Evolutionary conservation across 2,888 invertebrate genomes (phyloP).

Genomic region (Diarsia rubi): DNA sequence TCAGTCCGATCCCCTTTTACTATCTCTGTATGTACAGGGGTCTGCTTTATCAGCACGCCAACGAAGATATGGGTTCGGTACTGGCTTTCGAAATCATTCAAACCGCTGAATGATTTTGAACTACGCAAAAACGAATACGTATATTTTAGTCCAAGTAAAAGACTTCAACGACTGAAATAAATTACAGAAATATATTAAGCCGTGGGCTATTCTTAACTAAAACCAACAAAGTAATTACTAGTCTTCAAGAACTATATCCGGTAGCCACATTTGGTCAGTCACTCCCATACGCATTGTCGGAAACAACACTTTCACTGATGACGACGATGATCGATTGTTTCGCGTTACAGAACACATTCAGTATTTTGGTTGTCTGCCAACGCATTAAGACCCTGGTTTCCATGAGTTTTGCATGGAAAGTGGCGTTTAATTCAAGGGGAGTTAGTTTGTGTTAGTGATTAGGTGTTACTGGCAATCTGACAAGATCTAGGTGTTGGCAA

Average conservation of each 20-base stretch:
- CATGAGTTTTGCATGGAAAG: conserved; percentile 23
- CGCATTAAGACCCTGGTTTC: conserved; percentile 22
- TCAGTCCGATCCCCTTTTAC: too few relatives aligned
- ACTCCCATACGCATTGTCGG: conserved; percentile 24
- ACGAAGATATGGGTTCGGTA: not conserved
- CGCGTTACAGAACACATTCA: conserved; percentile 47
- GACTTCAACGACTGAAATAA: conserved; percentile 1
- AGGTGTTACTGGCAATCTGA: conserved; percentile 46
- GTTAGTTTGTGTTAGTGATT: not conserved
- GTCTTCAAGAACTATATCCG: conserved; percentile 28
- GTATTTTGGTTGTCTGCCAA: conserved; percentile 46
- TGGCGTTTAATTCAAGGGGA: conserved; percentile 20
- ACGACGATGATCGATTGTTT: conserved; percentile 56
- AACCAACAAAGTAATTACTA: conserved; percentile 28
- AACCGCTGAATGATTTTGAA: not conserved
- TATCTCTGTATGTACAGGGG: not conserved
- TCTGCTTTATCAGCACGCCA: not conserved
- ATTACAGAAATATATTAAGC: not conserved
- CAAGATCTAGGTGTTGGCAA: conserved; percentile 29
- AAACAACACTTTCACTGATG: conserved; percentile 61
- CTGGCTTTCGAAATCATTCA: not conserved
- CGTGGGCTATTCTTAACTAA: not conserved
- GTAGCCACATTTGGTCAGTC: conserved; percentile 32
- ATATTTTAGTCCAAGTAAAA: not conserved
- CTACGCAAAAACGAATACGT: not conserved